Evolutionary conservation across 2,113 vertebrate genomes (phyloP), one percentile per base, ranked within the genome.

Genomic region (Sitta europaea): DNA sequence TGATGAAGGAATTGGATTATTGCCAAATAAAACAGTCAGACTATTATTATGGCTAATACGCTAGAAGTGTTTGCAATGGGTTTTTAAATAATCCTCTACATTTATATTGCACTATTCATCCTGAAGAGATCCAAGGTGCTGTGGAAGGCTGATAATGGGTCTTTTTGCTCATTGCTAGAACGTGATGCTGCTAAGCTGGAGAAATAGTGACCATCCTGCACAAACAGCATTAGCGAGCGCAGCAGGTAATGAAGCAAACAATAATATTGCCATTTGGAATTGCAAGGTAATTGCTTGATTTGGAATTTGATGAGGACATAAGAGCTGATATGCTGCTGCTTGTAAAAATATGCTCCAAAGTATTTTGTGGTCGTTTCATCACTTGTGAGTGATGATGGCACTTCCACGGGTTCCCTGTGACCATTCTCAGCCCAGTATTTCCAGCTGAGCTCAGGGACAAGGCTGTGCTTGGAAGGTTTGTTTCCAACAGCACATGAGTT

Each of bases 41-140:
- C 74, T 87, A n/a, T 91, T 91, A 92, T 92, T 89, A 83, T 22
- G 15, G 88, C 90, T 96, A 90, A 94, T 88, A 81, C 5, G 10
- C 67, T n/a, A 45, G 82, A 88, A 95, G 68, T 40, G 55, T 95
- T 96, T 94, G 92, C 88, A 94, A 90, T 93, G 86, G 79, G 82
- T 92, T 97, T 95, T 96, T 94, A 95, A 97, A 94, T 93, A 97
- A 94, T 93, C 86, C 75, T 92, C 79, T 74, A 45, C 36, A 6
- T 74, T 94, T 95, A 83, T 74, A 92, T 71, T 47, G 71, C 48
- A 59, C 75, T 75, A 83, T 94, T 76, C 79, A 95, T 94, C 65
- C 72, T 54, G 72, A 80, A 86, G 81, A 83, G 75, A 91, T 72
- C 33, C 71, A 73, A 88, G 78, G 85, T 88, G 82, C 86, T 92